These are phyloP conservation scores for Helogale parvula DNA, from an alignment of 2,113 vertebrate genomes.

Conservation along the genomic window DNA sequence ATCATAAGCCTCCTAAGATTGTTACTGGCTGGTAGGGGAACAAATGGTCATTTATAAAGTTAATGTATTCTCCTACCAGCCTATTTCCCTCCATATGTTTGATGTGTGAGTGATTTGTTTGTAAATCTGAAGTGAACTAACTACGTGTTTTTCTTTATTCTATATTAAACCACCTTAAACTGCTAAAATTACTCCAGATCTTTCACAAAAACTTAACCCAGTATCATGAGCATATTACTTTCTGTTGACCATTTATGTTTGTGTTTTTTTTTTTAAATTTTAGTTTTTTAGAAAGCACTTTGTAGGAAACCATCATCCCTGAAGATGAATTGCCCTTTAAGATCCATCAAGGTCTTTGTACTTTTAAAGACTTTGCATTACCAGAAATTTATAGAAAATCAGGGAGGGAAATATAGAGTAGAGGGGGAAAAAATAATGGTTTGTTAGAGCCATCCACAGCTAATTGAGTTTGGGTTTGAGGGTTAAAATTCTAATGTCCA, in stretches of 20 bases:
- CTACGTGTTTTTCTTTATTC: slow-evolving; percentile 19
- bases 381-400: slow-evolving; percentile 30
- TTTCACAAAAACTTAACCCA: slow-evolving; percentile 12
- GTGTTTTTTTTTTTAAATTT: neutral
- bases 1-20: slow-evolving; percentile 1
- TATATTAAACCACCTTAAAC: neutral
- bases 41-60: slow-evolving; percentile 16
- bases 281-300: neutral
- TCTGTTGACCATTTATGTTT: slow-evolving; percentile 26
- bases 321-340: neutral
- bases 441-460: neutral
- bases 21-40: neutral
- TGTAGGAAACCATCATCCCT: slow-evolving; percentile 1
- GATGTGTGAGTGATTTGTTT: neutral
- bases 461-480: neutral
- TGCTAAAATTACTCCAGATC: neutral
- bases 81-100: slow-evolving; percentile 8
- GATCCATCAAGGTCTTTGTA: neutral
- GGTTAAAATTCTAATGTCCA: neutral
- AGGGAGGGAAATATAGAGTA: neutral
- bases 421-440: neutral
- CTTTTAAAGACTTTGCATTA: neutral
- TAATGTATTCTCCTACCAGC: neutral
- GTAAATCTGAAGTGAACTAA: neutral
- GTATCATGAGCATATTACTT: slow-evolving; percentile 14